Percentiles rank a stretch among this genome's conserved stretches.
Evolutionary conservation across 2,888 invertebrate species (phyloP).

Genomic region (Lamellibrachia satsuma): DNA sequence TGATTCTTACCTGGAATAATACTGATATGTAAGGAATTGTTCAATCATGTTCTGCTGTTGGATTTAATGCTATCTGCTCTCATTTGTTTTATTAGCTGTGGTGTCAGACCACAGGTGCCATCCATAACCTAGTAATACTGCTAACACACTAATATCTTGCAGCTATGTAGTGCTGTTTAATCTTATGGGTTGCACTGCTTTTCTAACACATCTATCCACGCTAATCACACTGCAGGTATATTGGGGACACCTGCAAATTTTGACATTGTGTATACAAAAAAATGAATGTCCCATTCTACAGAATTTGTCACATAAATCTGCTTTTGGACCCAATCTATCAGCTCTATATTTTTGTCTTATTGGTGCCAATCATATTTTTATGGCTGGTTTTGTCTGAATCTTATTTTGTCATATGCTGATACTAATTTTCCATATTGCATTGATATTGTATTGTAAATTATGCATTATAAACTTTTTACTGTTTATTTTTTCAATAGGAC

Average conservation of each 20-base stretch:
- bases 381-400: neutral
- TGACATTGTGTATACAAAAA: neutral
- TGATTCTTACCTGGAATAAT: neutral
- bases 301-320: neutral
- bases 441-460: neutral
- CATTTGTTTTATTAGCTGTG: neutral
- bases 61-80: neutral
- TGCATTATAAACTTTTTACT: neutral
- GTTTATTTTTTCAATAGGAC: neutral
- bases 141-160: neutral
- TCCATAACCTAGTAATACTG: neutral
- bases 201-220: neutral
- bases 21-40: too few relatives aligned
- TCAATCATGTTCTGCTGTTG: too few relatives aligned
- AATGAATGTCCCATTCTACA: neutral
- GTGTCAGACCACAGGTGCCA: neutral
- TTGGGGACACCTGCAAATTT: neutral
- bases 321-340: neutral
- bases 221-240: neutral
- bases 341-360: neutral
- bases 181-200: neutral
- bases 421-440: neutral
- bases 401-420: neutral
- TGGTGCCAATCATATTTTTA: neutral
- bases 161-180: neutral